Conservation (phyloP, 2,797 vertebrate species). For the Coregonus suidteri region DNA sequence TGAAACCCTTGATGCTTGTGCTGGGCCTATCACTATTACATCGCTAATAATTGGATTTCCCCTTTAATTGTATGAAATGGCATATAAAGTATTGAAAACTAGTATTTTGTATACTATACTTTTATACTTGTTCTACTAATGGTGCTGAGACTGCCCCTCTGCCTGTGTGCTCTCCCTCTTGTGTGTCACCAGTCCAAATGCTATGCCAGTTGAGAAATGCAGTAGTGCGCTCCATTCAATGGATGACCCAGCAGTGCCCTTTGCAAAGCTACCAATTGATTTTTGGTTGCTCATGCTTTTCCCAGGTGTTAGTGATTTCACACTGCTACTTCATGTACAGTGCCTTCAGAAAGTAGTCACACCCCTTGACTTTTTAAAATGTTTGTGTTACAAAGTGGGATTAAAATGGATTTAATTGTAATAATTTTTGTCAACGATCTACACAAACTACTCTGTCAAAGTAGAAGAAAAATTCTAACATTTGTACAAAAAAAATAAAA, state of each 20-base stretch:
- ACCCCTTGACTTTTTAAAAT: too few species aligned
- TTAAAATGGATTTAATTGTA: too few species aligned
- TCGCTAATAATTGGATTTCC: neutral
- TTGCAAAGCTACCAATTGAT: conserved; percentile 35
- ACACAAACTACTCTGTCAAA: too few species aligned
- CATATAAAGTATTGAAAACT: conserved; percentile 13
- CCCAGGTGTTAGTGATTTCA: conserved; percentile 34
- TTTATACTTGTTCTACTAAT: conserved; percentile 3
- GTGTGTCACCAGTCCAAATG: neutral
- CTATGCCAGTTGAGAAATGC: conserved; percentile 15
- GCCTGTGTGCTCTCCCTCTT: neutral
- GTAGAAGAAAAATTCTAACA: too few species aligned
- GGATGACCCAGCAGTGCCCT: conserved; percentile 21
- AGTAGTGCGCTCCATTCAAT: neutral
- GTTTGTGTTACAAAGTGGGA: too few species aligned
- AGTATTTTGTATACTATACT: neutral
- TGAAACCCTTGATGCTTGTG: neutral
- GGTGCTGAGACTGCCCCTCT: neutral
- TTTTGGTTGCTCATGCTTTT: conserved; percentile 26
- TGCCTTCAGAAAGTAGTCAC: too few species aligned
- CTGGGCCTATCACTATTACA: neutral
- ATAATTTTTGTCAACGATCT: too few species aligned
- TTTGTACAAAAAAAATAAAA: too few species aligned
- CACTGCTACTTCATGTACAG: conserved; percentile 15
- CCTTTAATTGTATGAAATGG: neutral